Evolutionary conservation across 2,888 invertebrate species (phyloP), one percentile per base, ranked within the genome.

Genomic region (Zygaena filipendulae): DNA sequence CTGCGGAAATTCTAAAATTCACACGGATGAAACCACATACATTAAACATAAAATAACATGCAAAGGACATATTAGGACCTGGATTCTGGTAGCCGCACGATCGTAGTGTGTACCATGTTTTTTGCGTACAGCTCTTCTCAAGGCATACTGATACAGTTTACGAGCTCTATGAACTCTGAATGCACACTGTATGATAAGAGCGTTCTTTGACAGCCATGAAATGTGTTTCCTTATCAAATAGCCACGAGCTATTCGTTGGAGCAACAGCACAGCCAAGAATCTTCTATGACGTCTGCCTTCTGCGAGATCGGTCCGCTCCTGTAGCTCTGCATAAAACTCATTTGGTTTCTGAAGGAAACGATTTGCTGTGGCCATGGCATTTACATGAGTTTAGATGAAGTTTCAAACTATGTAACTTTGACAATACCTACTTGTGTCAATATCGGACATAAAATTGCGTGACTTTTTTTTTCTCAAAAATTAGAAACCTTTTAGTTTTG

Each of bases 111-210:
- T 61, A 0, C 40, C 51, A 35, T 75, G 72, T 42, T 68, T 74
- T 26, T 52, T 49, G 19, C 50, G 45, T 3, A 77, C 72, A 3
- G 69, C 72, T 39, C 53, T 45, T 35, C 60, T 59, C 26, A 77
- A 43, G 4, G 66, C 70, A 1, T 42, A 48, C 31, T 66, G 50
- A 21, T 59, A 64, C 4, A 47, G 51, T 42, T 62, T 64, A 5
- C 63, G 49, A 6, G 74, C 72, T 36, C 33, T 35, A 20, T 72
- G 60, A 6, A 52, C 27, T 43, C 74, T 63, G 33, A 62, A 74
- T 1, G 72, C 72, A 23, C 69, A 67, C 38, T 79, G 79, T 39
- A 79, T 75, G 8, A 40, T 67, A 2, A 35, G 58, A 3, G 75
- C 75, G 27, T 75, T 69, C 24, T 50, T 42, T 3, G 66, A 50